Evolutionary conservation across 2,888 invertebrate genomes (phyloP).

Genomic region (Cancer borealis): DNA sequence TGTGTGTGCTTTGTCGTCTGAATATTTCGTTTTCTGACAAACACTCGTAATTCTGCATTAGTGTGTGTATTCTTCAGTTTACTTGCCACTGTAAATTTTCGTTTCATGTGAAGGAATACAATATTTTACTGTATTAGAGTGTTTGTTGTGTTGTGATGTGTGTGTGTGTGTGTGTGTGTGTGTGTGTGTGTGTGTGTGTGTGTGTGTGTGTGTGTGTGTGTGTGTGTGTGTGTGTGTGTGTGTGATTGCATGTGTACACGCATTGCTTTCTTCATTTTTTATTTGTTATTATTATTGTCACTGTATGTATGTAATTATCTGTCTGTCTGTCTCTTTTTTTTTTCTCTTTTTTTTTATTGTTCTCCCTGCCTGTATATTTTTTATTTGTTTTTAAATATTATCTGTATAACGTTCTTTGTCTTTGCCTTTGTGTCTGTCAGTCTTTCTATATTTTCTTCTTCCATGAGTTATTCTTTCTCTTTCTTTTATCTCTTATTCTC

Average conservation of each 20-base stretch:
- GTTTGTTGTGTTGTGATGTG: background rate
- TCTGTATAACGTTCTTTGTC: too few species aligned
- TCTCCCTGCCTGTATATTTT: too few species aligned
- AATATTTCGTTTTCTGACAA: background rate
- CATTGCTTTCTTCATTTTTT: background rate
- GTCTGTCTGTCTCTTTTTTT: background rate
- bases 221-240: background rate
- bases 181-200: conserved; percentile 37
- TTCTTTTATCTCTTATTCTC: too few species aligned
- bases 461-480: background rate
- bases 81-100: background rate
- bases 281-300: background rate
- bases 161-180: conserved; percentile 7
- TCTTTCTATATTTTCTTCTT: background rate
- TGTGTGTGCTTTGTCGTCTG: background rate
- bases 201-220: background rate
- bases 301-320: background rate
- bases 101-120: background rate
- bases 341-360: background rate
- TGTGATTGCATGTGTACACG: background rate
- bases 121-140: background rate
- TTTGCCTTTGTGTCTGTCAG: background rate
- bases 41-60: background rate
- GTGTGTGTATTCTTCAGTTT: background rate
- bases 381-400: too few species aligned